Base-by-base conservation (phyloP, 2,888 invertebrate genomes). In the Phorcus lineatus region DNA sequence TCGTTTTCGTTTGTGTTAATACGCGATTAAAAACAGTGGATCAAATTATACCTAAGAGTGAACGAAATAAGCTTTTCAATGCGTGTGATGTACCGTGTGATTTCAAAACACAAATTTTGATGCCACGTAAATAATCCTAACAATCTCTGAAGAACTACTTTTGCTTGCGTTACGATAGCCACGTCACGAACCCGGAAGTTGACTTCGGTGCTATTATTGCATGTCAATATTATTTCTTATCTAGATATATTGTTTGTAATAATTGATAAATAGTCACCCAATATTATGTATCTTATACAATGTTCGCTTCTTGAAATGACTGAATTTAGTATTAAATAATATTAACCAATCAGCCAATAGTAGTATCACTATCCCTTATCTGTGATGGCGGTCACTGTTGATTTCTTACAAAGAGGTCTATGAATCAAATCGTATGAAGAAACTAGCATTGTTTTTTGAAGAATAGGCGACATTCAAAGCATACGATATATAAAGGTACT, bases 1-100 rank as follows among this genome's bases (percentile, higher is more conserved):
- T 81, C 82, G 76, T 55, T 83, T 19, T 52, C 52, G 36, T 11
- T 40, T 57, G 55, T 78, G 80, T 83, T 78, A 36, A 52, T 83
- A 67, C 83, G 81, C 83, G 47, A 11, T 16, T 17, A 0, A 62
- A 47, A 47, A 11, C 47, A 47, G 11, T 47, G 47, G 13, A 47
- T 47, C 11, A 47, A 47, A 13, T 47, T 13, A 4, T 47, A 6
- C 11, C 7, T 13, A 11, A 47, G 47, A 13, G 13, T 47, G 13
- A 47, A 13, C 13, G 11, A 47, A 1, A 47, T 47, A 47, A 9
- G 47, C 47, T 47, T 47, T 11, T 9, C 11, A 47, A 47, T 47
- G 11, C 11, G 47, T 47, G 1, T 11, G 11, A 11, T 47, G 13
- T 11, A 13, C 47, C 13, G 47, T 6, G 47, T 47, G 19, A 16